Evolutionary conservation across 2,113 vertebrate genomes (phyloP).

Genomic region (Sphyrna mokarran): DNA sequence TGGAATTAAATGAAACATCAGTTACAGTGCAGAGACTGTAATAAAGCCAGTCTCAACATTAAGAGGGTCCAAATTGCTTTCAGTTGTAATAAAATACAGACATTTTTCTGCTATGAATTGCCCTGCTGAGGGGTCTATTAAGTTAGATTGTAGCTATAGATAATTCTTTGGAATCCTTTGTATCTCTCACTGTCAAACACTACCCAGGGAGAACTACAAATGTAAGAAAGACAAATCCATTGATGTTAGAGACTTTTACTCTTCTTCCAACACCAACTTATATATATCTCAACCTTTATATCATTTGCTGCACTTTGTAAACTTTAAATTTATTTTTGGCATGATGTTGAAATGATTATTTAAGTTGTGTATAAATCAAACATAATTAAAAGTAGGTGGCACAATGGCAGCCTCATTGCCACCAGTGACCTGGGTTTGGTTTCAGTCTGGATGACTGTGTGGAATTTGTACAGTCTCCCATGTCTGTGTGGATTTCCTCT

Average conservation of each 20-base stretch:
- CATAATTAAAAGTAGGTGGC: no score
- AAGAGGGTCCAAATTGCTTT: background rate
- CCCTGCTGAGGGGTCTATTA: background rate
- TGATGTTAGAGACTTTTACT: no score
- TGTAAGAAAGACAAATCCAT: background rate
- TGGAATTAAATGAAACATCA: background rate
- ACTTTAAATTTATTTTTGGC: background rate
- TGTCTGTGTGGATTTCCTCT: no score
- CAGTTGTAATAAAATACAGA: background rate
- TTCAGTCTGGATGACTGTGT: no score
- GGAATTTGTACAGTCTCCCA: no score
- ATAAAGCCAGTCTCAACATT: background rate
- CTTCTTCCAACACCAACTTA: background rate
- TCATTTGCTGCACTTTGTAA: background rate
- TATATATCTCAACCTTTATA: background rate
- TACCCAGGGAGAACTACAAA: background rate
- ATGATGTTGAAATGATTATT: background rate
- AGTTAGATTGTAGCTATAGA: background rate
- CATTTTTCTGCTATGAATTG: background rate
- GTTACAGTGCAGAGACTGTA: background rate
- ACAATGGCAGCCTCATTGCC: no score
- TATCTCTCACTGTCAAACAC: background rate
- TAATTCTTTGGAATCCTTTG: background rate
- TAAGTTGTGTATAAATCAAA: background rate
- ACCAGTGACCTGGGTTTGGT: no score